phyloP scores from a whole-genome alignment of 37 sponge, comb jelly and placozoan genomes.

The Trichoplax adhaerens region DNA sequence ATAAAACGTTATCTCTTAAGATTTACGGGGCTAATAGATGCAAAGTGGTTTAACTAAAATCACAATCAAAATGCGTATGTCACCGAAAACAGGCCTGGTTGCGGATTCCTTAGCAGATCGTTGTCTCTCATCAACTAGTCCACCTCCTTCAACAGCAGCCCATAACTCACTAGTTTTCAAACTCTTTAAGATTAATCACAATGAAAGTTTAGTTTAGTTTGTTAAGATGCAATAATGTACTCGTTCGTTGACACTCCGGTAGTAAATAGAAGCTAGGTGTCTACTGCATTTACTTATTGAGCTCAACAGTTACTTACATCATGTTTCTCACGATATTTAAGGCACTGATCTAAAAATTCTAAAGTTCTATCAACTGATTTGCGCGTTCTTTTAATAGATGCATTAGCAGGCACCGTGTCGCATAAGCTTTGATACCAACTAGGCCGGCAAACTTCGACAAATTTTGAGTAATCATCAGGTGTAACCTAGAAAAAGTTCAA shows the following conservation, averaged over 20 bases:
- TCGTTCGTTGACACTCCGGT: too few species aligned
- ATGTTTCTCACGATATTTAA: conserved; percentile 6
- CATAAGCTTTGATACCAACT: conserved; percentile 51
- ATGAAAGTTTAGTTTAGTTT: too few species aligned
- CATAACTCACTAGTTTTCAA: conserved; percentile 21
- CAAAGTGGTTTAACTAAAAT: background rate
- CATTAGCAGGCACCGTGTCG: conserved; percentile 28
- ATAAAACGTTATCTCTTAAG: background rate
- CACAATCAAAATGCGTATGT: background rate
- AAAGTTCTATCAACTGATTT: conserved; percentile 67
- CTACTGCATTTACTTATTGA: too few species aligned
- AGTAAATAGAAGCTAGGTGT: too few species aligned
- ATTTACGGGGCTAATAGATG: background rate
- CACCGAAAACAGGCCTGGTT: conserved; percentile 58
- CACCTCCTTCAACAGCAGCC: conserved; percentile 59
- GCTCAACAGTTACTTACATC: conserved; percentile 8
- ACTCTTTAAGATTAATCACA: too few species aligned
- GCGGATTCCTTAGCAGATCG: conserved; percentile 46
- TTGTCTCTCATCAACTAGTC: conserved; percentile 28
- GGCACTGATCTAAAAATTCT: conserved; percentile 39
- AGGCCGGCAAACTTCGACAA: conserved; percentile 31
- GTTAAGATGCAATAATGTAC: too few species aligned
- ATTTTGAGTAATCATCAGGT: conserved; percentile 23
- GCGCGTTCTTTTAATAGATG: conserved; percentile 29
- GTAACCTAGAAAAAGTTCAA: conserved; percentile 27